Evolutionary conservation across 30 jellyfish, hydroid and myxozoan species (phyloP).

Genomic region (Chrysaora quinquecirrha): DNA sequence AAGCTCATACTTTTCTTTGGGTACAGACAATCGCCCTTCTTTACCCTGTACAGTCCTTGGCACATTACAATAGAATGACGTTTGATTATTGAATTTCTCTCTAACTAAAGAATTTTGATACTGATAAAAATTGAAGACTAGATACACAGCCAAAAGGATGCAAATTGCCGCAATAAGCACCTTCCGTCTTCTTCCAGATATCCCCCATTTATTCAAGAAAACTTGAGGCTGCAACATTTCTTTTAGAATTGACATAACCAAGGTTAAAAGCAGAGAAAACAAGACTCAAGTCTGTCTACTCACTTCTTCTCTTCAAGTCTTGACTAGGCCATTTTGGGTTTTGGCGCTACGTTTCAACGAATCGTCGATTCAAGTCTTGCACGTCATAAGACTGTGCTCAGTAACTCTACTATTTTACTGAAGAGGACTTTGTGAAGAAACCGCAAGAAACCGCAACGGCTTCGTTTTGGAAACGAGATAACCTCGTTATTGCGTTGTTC

Average conservation of each 20-base stretch:
- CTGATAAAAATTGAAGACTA: neutral
- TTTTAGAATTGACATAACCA: constrained; percentile 36
- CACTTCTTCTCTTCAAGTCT: too few species aligned
- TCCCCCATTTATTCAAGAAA: constrained; percentile 61
- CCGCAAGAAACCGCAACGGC: too few species aligned
- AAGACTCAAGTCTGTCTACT: too few species aligned
- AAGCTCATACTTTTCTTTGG: constrained; percentile 38
- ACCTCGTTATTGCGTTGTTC: too few species aligned
- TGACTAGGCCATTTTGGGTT: too few species aligned
- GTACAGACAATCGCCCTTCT: constrained; percentile 47
- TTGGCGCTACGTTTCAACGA: too few species aligned
- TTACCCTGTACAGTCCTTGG: constrained; percentile 84
- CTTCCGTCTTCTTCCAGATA: constrained; percentile 47
- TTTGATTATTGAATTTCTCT: constrained; percentile 5
- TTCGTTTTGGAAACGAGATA: too few species aligned
- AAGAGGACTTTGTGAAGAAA: too few species aligned
- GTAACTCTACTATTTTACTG: too few species aligned
- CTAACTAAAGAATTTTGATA: neutral
- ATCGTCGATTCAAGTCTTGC: too few species aligned
- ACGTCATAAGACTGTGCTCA: too few species aligned
- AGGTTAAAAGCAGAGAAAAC: too few species aligned
- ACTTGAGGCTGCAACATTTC: constrained; percentile 58
- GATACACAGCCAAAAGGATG: neutral
- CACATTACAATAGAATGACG: constrained; percentile 61
- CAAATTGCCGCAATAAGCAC: constrained; percentile 11